phyloP scores from a whole-genome alignment of 2,888 invertebrate species.

The Chromoteleia sp. region DNA sequence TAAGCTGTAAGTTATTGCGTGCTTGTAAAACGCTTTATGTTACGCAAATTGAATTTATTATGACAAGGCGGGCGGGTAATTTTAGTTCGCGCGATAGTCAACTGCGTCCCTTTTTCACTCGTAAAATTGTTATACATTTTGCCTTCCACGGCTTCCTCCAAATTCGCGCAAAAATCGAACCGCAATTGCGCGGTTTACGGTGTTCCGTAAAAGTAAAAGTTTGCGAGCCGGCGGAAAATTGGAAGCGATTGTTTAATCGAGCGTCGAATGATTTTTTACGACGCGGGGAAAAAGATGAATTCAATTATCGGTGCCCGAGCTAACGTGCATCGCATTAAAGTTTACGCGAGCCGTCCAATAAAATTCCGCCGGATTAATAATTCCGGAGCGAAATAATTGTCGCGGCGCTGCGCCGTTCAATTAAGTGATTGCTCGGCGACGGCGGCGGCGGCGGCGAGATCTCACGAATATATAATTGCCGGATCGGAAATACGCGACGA shows the following conservation, averaged over 20 bases:
- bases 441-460: conserved; percentile 6
- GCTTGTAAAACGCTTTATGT: conserved; percentile 39
- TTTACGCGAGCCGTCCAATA: conserved; percentile 46
- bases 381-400: conserved; percentile 43
- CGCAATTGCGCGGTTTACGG: too few species aligned
- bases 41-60: conserved; percentile 46
- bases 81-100: conserved; percentile 25
- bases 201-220: conserved; percentile 18
- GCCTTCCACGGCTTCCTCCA: too few species aligned
- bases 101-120: conserved; percentile 7
- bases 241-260: conserved; percentile 42
- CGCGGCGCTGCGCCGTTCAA: conserved; percentile 30
- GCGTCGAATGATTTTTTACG: conserved; percentile 58
- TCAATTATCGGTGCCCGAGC: conserved; percentile 52
- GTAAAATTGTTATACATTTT: too few species aligned
- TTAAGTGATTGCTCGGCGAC: conserved; percentile 53
- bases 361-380: conserved; percentile 48
- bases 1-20: conserved; percentile 31
- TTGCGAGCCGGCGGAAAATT: conserved; percentile 34
- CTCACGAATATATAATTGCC: conserved; percentile 3
- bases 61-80: conserved; percentile 38
- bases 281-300: conserved; percentile 49
- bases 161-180: conserved; percentile 41
- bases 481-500: not conserved
- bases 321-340: conserved; percentile 45